Conservation (phyloP, 1,140 invertebrate species). For the Sarcophaga peregrina region DNA sequence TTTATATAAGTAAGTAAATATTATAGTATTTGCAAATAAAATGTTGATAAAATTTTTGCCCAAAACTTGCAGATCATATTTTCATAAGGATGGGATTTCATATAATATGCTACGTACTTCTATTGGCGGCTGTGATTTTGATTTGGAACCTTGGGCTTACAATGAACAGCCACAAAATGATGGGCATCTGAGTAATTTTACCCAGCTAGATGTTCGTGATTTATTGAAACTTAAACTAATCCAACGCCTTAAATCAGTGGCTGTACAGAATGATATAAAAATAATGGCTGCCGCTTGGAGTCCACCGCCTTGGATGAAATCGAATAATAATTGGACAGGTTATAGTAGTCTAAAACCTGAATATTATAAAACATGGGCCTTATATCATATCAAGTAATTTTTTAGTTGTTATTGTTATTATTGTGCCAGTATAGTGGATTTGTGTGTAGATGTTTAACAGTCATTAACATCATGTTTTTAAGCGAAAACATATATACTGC, state of each 20-base stretch:
- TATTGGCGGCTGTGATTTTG: slow-evolving; percentile 87
- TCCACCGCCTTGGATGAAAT: slow-evolving; percentile 95
- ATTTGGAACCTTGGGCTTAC: slow-evolving; percentile 70
- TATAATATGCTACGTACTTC: slow-evolving; percentile 83
- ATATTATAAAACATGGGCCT: slow-evolving; percentile 82
- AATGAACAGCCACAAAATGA: slow-evolving; percentile 72
- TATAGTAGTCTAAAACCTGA: slow-evolving; percentile 72
- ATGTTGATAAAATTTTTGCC: not conserved
- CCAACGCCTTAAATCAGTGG: slow-evolving; percentile 52
- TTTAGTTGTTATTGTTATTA: not conserved
- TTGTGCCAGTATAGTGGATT: not conserved
- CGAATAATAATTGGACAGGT: slow-evolving; percentile 73
- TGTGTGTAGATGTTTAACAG: not conserved
- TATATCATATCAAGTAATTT: slow-evolving; percentile 72
- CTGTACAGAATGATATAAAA: slow-evolving; percentile 54
- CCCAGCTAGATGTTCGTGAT: slow-evolving; percentile 58
- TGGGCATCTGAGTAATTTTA: slow-evolving; percentile 75
- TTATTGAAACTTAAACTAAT: slow-evolving; percentile 57
- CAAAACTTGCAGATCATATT: slow-evolving; percentile 69
- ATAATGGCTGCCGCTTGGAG: slow-evolving; percentile 84
- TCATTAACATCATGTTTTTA: not conserved
- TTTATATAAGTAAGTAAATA: slow-evolving; percentile 71
- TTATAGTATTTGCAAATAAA: not conserved
- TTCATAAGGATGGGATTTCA: slow-evolving; percentile 73
- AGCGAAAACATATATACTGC: too few relatives aligned